Percentiles rank a stretch among this genome's conserved stretches.
These are phyloP conservation scores for Rhagophthalmus giganteus DNA, from an alignment of 2,888 invertebrate genomes.

Conservation along the genomic window DNA sequence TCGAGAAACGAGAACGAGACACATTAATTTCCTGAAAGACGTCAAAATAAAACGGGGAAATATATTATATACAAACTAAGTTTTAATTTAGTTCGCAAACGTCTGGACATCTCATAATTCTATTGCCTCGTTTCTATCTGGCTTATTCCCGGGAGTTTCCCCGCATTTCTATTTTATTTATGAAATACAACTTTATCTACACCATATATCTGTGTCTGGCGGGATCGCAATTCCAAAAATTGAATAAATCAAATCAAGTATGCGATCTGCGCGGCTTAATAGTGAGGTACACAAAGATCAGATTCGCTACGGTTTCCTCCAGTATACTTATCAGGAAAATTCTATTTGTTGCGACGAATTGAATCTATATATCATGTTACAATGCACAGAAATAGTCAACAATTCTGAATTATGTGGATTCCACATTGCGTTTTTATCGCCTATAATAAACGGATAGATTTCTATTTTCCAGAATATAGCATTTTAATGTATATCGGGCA, in stretches of 20 bases:
- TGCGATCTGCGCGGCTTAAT: constrained; percentile 22
- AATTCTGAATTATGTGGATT: constrained; percentile 41
- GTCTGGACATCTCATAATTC: constrained; percentile 35
- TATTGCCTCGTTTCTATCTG: constrained; percentile 35
- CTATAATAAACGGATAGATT: constrained; percentile 8
- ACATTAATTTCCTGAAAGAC: constrained; percentile 30
- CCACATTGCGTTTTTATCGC: constrained; percentile 15
- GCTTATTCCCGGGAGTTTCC: constrained; percentile 27
- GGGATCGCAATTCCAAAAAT: constrained; percentile 47
- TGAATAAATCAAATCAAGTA: constrained; percentile 48
- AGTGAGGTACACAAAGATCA: constrained; percentile 23
- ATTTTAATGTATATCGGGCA: not conserved
- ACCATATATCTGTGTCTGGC: constrained; percentile 48
- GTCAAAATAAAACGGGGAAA: constrained; percentile 22
- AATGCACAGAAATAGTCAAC: constrained; percentile 40
- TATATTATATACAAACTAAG: constrained; percentile 28
- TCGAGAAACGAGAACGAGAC: constrained; percentile 17
- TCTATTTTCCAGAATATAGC: constrained; percentile 3
- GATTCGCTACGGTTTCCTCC: constrained; percentile 20
- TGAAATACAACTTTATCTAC: constrained; percentile 46
- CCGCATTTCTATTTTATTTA: constrained; percentile 35
- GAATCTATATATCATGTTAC: constrained; percentile 55
- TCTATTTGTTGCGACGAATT: constrained; percentile 55
- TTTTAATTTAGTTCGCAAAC: constrained; percentile 37
- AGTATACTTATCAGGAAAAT: constrained; percentile 48